Evolutionary conservation across 2,113 vertebrate species (phyloP).

Genomic region (Megaleporinus macrocephalus): DNA sequence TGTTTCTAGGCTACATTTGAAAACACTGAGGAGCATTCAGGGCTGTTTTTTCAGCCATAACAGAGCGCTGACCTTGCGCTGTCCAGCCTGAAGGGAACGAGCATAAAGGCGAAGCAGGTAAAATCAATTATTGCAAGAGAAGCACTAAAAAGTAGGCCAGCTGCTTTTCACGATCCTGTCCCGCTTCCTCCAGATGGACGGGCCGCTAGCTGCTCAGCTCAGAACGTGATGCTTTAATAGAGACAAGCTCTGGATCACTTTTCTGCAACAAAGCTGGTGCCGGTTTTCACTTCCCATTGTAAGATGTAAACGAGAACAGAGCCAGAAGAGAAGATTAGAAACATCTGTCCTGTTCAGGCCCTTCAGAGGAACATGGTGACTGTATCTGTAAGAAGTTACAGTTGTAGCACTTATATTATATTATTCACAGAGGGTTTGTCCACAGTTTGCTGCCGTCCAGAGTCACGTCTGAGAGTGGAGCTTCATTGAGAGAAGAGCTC

Average conservation of each 20-base stretch:
- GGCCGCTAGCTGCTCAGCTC: conserved; percentile 18
- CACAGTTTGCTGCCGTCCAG: too few species aligned
- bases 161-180: background rate
- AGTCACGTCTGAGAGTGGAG: too few species aligned
- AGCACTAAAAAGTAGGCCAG: background rate
- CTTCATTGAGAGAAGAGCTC: too few species aligned
- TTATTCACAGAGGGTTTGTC: too few species aligned
- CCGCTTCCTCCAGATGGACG: conserved; percentile 15
- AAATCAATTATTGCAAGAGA: conserved; percentile 13
- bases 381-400: background rate
- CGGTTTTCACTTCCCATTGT: conserved; percentile 31
- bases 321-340: conserved; percentile 38
- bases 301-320: background rate
- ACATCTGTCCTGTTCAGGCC: conserved; percentile 35
- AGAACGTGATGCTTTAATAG: conserved; percentile 23
- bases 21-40: conserved; percentile 1
- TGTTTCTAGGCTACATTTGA: conserved; percentile 23
- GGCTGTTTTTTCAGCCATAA: background rate
- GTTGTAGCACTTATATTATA: background rate
- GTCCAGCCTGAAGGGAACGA: conserved; percentile 4
- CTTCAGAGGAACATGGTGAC: background rate
- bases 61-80: background rate
- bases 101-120: conserved; percentile 7
- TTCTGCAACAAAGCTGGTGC: conserved; percentile 21
- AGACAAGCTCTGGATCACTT: conserved; percentile 28